Evolutionary conservation across 2,113 vertebrate genomes (phyloP).

Genomic region (Ibidorhyncha struthersii): DNA sequence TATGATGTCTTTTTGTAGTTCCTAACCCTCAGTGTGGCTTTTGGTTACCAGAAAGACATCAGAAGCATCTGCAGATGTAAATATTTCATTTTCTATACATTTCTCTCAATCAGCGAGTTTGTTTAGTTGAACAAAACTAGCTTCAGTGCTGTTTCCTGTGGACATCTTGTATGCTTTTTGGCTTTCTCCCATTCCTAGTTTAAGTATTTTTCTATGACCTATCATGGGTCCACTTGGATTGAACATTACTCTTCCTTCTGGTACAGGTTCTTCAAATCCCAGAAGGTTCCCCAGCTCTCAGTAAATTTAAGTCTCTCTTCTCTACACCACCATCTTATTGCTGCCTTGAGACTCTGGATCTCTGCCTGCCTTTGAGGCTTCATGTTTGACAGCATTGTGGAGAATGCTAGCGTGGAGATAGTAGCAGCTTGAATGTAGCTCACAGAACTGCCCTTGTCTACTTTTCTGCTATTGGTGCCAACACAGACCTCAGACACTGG

Average conservation of each 20-base stretch:
- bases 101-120: not conserved
- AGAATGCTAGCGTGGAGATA: not conserved
- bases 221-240: not conserved
- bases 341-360: not conserved
- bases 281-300: not conserved
- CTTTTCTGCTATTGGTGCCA: not conserved
- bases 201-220: not conserved
- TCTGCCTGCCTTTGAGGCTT: not conserved
- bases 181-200: not conserved
- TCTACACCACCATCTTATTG: not conserved
- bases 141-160: not conserved
- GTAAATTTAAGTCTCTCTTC: not conserved
- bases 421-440: not conserved
- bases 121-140: not conserved
- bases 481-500: not conserved
- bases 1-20: not conserved
- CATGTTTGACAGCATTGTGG: not conserved
- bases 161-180: not conserved
- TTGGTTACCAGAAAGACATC: not conserved
- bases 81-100: not conserved
- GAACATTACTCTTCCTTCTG: not conserved
- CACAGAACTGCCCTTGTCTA: not conserved
- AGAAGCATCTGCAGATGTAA: not conserved
- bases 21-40: not conserved
- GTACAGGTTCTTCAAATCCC: not conserved